Evolutionary conservation across 2,797 vertebrate species (phyloP), one percentile per base, ranked within the genome.

Genomic region (Borostomias antarcticus): DNA sequence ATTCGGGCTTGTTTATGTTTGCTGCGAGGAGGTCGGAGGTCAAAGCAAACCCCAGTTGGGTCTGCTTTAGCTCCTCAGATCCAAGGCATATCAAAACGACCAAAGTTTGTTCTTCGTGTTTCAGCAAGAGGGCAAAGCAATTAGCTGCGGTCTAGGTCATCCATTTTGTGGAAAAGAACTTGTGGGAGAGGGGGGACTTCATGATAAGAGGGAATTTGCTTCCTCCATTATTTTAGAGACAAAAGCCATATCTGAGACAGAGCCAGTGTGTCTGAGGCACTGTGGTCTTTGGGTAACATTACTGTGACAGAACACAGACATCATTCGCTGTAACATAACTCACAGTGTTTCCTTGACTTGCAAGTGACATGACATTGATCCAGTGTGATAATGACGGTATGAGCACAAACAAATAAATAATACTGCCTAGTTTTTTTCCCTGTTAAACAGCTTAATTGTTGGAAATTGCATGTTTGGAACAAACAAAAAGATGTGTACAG

Each of bases 1-100:
- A 56, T 84, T 90, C 76, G 81, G 29, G 76, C 82, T 69, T 92
- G 88, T 93, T 93, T 92, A 91, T 74, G 85, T 89, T 84, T 87
- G 74, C 83, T 73, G 37, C 43, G 77, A 82, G 78, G 77, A n/a
- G 80, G 86, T 89, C 85, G 80, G 85, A 86, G 90, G 85, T 90
- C 77, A 82, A 85, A 57, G 54, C 65, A 81, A 69, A 82, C 67
- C 37, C 78, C 64, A 70, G 72, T 59, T 17, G 61, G 77, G 78
- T 85, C 79, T 88, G 77, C 52, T 88, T 64, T 76, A 60, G 78
- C 79, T 89, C 83, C 80, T 82, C 85, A 83, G 72, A 69, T 77
- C 74, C 60, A 28, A 79, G 68, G 68, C 68, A 59, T 0, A 0
- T 71, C 72, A 43, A 73, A 75, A 79, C 75, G 61, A 78, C 82